Percentiles rank a stretch among this genome's conserved stretches.
These are phyloP conservation scores for Chlamydotis undulata DNA, from an alignment of 2,113 vertebrate species.

Conservation along the genomic window DNA sequence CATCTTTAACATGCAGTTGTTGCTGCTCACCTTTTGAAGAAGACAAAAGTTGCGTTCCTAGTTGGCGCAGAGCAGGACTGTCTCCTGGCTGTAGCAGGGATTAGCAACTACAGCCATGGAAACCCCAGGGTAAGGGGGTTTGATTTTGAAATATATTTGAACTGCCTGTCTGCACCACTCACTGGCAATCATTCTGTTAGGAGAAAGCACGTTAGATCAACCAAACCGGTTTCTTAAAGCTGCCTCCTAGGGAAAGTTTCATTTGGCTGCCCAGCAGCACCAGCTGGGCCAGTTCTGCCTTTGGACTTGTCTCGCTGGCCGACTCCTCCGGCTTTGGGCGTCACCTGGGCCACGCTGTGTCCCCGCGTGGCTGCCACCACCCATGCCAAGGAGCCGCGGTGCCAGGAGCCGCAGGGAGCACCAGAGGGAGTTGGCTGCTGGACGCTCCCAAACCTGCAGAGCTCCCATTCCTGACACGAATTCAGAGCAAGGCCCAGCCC, in stretches of 20 bases:
- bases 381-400: accelerated
- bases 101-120: neutral
- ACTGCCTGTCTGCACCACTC: neutral
- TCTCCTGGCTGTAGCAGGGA: neutral
- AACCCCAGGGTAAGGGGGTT: neutral
- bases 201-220: neutral
- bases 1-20: neutral
- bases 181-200: neutral
- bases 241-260: neutral
- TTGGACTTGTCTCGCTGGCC: neutral
- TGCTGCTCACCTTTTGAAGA: neutral
- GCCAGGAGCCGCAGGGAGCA: neutral
- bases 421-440: neutral
- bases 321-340: accelerated
- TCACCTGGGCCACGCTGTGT: neutral
- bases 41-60: neutral
- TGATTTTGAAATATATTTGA: neutral
- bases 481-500: neutral
- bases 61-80: neutral
- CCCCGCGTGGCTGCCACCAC: accelerated
- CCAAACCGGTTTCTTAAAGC: neutral
- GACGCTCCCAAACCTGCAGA: accelerated
- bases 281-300: neutral
- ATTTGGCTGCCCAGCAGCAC: neutral
- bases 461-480: accelerated